Base-by-base conservation (phyloP, 2,888 invertebrate genomes). In the Hypolimnas misippus region DNA sequence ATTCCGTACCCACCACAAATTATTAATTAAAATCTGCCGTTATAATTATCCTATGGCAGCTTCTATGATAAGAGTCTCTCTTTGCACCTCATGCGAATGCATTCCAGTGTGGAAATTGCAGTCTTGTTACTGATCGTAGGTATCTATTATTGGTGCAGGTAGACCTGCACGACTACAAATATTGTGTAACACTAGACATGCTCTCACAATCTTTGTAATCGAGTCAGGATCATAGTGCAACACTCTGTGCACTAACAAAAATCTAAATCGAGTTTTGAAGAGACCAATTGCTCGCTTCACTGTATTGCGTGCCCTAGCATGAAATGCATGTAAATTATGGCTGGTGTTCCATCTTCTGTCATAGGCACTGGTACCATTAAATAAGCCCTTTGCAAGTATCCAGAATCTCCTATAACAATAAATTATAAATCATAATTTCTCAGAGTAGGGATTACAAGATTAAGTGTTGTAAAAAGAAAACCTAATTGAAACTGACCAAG, bases 111-210 rank as follows among this genome's bases (percentile, higher is more conserved):
- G 25, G 25, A 25, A 25, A 2, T 3, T 2, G 25, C 5, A 3
- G 3, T 25, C 25, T 5, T 25, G 25, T 3, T 25, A 5, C 25
- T 25, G 40, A 35, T 25, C 25, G 5, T 25, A 25, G 25, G 25
- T 25, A 5, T 25, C 25, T 25, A 25, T 25, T 3, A 61, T 61
- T 3, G 19, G 19, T 16, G 44, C 19, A 3, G 19, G 8, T 1
- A 19, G 17, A 19, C 44, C 42, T 8, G 44, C 44, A 3, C 12
- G 16, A 54, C 29, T 42, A 12, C 54, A 42, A 8, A 60, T 53
- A 16, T 60, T 63, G 14, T 63, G 56, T 21, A 59, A 56, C 5
- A 63, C 42, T 59, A 58, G 57, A 52, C 64, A 64, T 14, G 57
- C 60, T 21, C 33, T 31, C 10, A 61, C 29, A 21, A 61, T 65